A percentile compares a stretch with the other conserved stretches of the same genome.
These are phyloP conservation scores for Helarctos malayanus DNA, from an alignment of 2,797 vertebrate species.

Conservation along the genomic window DNA sequence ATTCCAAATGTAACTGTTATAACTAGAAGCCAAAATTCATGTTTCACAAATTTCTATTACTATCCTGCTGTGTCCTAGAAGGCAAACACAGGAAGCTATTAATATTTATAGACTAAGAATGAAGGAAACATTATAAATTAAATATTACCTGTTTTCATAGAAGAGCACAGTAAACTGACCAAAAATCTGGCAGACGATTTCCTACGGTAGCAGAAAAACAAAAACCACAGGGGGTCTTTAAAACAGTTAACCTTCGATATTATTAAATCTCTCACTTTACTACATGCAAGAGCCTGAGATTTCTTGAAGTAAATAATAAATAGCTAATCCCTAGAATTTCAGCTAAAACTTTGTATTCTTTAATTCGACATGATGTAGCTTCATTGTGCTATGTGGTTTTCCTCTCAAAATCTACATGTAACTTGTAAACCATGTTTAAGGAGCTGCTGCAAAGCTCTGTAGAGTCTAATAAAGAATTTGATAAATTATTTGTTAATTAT, in stretches of 20 bases:
- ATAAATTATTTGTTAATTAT: slow-evolving; percentile 61
- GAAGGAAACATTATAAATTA: slow-evolving; percentile 66
- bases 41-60: slow-evolving; percentile 68
- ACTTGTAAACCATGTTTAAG: not conserved
- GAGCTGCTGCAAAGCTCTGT: slow-evolving; percentile 15
- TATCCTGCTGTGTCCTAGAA: slow-evolving; percentile 17
- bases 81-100: slow-evolving; percentile 52
- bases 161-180: slow-evolving; percentile 38
- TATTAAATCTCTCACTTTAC: slow-evolving; percentile 19
- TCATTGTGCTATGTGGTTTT: not conserved
- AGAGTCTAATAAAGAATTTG: slow-evolving; percentile 42
- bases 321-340: not conserved
- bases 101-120: slow-evolving; percentile 72
- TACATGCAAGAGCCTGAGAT: not conserved
- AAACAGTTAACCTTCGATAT: slow-evolving; percentile 60
- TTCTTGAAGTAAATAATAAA: not conserved
- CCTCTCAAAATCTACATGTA: not conserved
- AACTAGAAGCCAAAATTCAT: slow-evolving; percentile 21
- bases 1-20: slow-evolving; percentile 44
- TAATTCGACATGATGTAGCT: not conserved
- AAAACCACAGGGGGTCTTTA: not conserved
- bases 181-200: slow-evolving; percentile 59
- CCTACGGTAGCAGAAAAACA: slow-evolving; percentile 5
- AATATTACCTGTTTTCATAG: not conserved
- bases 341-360: not conserved